Percentiles rank a stretch among this genome's conserved stretches.
Evolutionary conservation across 2,113 vertebrate species (phyloP).

Genomic region (Oncorhynchus keta): DNA sequence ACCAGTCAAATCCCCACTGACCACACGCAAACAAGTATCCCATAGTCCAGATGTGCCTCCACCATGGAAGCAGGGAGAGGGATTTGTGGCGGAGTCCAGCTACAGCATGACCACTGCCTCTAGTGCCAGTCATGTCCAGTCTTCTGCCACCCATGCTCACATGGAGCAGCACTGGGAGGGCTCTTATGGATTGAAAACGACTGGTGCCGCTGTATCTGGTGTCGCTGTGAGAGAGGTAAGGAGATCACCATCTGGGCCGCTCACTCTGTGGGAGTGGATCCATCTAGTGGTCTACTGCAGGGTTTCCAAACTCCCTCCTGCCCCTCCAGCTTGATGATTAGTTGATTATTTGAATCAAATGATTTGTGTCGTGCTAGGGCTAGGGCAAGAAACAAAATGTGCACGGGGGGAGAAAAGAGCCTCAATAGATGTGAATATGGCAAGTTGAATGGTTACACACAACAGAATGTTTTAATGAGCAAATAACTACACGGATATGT

Average conservation of each 20-base stretch:
- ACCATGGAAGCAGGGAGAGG: conserved; percentile 88
- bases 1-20: conserved; percentile 85
- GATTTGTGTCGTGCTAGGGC: no score
- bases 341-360: no score
- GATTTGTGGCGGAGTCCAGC: conserved; percentile 73
- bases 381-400: no score
- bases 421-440: not conserved
- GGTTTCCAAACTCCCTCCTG: no score
- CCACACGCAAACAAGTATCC: conserved; percentile 65
- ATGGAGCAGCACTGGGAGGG: conserved; percentile 81
- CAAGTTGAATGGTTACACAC: not conserved
- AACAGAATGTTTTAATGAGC: not conserved
- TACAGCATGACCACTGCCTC: conserved; percentile 68
- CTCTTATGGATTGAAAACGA: conserved; percentile 70
- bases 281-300: conserved; percentile 28
- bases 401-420: no score
- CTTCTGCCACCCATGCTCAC: conserved; percentile 71
- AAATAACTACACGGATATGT: no score
- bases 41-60: conserved; percentile 79
- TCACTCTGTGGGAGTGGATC: not conserved
- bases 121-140: conserved; percentile 70
- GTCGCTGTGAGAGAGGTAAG: conserved; percentile 62
- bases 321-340: no score
- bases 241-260: not conserved
- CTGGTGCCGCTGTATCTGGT: not conserved